Conservation (phyloP, 2,888 invertebrate species). For the Venustoraphidia nigricollis region DNA sequence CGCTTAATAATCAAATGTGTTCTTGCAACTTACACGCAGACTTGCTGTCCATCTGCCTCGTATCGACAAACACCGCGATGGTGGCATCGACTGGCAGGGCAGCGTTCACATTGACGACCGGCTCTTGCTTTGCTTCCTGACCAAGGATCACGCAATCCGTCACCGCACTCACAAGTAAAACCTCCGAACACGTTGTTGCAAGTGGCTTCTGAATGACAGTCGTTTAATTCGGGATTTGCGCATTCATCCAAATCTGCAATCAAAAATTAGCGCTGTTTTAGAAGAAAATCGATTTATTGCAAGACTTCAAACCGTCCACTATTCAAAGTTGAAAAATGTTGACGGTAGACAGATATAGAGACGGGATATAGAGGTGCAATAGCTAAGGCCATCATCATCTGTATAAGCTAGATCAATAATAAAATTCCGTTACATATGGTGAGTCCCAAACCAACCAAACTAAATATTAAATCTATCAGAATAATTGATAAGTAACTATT, state of each 20-base stretch:
- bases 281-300: too few relatives aligned
- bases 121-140: conserved; percentile 46
- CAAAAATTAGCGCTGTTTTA: background rate
- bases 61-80: conserved; percentile 76
- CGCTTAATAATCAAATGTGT: background rate
- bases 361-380: too few relatives aligned
- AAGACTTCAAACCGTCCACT: background rate
- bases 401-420: too few relatives aligned
- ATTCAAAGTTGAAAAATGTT: background rate
- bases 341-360: conserved; percentile 4
- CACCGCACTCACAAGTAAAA: conserved; percentile 59
- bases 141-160: conserved; percentile 62
- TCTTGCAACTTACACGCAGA: conserved; percentile 50
- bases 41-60: conserved; percentile 47
- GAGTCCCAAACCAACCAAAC: too few relatives aligned
- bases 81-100: conserved; percentile 63
- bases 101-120: conserved; percentile 64
- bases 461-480: too few relatives aligned
- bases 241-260: conserved; percentile 72
- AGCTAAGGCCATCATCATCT: too few relatives aligned
- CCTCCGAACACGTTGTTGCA: conserved; percentile 78
- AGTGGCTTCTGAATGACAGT: conserved; percentile 62
- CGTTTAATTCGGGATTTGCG: conserved; percentile 62
- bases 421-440: too few relatives aligned
- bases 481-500: background rate